Evolutionary conservation across 2,797 vertebrate species (phyloP).

Genomic region (Argentina silus): DNA sequence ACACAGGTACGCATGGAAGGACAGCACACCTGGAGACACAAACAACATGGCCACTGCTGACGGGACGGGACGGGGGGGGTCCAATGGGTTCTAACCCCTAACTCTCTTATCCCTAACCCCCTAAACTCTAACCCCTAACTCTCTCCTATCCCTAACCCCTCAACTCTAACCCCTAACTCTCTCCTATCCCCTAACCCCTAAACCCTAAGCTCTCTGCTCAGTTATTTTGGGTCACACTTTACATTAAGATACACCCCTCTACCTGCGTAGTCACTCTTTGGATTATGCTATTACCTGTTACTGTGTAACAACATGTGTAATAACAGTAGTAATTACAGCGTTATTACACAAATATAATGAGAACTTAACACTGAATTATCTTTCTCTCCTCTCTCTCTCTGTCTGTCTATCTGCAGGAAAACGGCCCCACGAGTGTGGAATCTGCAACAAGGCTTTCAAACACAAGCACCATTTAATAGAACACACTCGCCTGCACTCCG

Average conservation of each 20-base stretch:
- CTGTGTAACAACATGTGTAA: too few species aligned
- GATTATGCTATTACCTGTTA: too few species aligned
- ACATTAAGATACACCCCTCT: too few species aligned
- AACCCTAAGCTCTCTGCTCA: too few species aligned
- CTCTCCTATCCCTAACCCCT: too few species aligned
- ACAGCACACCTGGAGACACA: not conserved
- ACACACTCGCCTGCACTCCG: conserved; percentile 94
- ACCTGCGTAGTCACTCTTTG: too few species aligned
- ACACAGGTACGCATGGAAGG: conserved; percentile 57
- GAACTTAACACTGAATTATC: too few species aligned
- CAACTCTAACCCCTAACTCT: too few species aligned
- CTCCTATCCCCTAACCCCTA: too few species aligned
- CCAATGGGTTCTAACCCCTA: not conserved
- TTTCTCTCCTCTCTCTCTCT: not conserved
- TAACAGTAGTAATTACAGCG: too few species aligned
- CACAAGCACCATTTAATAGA: conserved; percentile 99
- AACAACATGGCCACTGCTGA: not conserved
- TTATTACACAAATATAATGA: too few species aligned
- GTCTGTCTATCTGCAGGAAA: conserved; percentile 81
- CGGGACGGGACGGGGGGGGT: not conserved
- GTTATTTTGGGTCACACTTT: too few species aligned
- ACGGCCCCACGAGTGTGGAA: conserved; percentile 92
- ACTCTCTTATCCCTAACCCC: not conserved
- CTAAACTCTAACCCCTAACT: not conserved
- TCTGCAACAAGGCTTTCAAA: conserved; percentile 99